Evolutionary conservation across 2,888 invertebrate species (phyloP).

Genomic region (Ashinkailepas kermadecensis): DNA sequence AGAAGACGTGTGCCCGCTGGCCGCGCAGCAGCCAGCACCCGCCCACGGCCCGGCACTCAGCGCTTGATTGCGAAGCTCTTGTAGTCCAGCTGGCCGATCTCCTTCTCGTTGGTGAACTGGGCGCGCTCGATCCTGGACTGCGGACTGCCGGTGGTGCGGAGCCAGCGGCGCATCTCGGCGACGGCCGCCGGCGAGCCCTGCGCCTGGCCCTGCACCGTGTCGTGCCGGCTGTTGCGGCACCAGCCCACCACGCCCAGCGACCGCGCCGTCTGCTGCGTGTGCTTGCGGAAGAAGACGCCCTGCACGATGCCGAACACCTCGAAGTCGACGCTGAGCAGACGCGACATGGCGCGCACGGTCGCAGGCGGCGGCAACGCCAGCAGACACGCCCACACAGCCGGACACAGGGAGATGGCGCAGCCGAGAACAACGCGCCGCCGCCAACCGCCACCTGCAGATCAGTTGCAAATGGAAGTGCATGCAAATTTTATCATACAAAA

Average conservation of each 20-base stretch:
- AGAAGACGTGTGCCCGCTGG: background rate
- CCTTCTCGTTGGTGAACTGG: slow-evolving; percentile 57
- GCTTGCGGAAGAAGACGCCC: slow-evolving; percentile 44
- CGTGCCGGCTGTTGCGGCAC: slow-evolving; percentile 61
- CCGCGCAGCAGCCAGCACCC: background rate
- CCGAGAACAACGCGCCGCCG: too few species aligned
- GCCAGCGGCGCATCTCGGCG: slow-evolving; percentile 56
- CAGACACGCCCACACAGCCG: too few species aligned
- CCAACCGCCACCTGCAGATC: too few species aligned
- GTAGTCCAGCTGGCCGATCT: slow-evolving; percentile 45
- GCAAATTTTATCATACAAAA: too few species aligned
- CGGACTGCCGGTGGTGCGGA: slow-evolving; percentile 64
- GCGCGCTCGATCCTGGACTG: slow-evolving; percentile 63
- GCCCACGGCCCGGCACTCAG: background rate
- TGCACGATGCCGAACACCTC: slow-evolving; percentile 33
- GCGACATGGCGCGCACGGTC: background rate
- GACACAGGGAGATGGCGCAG: too few species aligned
- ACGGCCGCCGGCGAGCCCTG: slow-evolving; percentile 56
- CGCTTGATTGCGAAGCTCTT: slow-evolving; percentile 29
- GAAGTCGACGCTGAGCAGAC: slow-evolving; percentile 28
- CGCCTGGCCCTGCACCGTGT: slow-evolving; percentile 59
- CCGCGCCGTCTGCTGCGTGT: slow-evolving; percentile 57
- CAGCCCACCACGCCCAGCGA: slow-evolving; percentile 54
- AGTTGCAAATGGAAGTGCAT: too few species aligned
- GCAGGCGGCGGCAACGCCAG: too few species aligned